Evolutionary conservation across 1,140 invertebrate genomes (phyloP), one percentile per base, ranked within the genome.

Genomic region (Paralvinella palmiformis): DNA sequence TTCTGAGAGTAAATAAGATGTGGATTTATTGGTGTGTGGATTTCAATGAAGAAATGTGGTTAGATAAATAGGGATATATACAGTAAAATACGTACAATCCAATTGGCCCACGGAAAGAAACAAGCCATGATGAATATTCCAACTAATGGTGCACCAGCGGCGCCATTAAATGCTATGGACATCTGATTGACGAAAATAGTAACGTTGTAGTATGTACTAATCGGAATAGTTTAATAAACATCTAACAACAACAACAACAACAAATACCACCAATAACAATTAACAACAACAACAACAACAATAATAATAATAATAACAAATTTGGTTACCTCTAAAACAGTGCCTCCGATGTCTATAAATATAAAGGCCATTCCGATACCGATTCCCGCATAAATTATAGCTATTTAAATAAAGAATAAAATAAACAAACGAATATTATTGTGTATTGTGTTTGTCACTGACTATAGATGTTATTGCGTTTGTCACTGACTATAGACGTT

Each of bases 71-170:
- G 57, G 29, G 20, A 61, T 44, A 27, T 24, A n/a, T 17, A 32
- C 32, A 31, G 17, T 31, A 59, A 22, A 27, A 3, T 7, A 73
- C 72, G 68, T 64, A 74, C 73, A 35, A 71, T 68, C 71, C 71
- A 74, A 55, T 75, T 75, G 1, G 68, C 63, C 3, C 68, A 63
- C 13, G 72, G 68, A 37, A 72, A 73, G 22, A 69, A 68, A 2
- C 67, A 50, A 7, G 72, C 73, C 24, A 75, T 69, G n/a, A 75
- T 69, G 44, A 73, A 75, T 2, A 75, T 57, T 6, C 73, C 73
- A 2, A 75, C 70, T n/a, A 75, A 53, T 6, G 73, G 73, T 2
- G 72, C 73, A 1, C 70, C 72, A 22, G 69, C 65, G 1, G 73
- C 70, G 7, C 73, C 73, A 33, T 73, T 75, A 7, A 75, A 63